Evolutionary conservation across 2,888 invertebrate species (phyloP).

Genomic region (Rhyacophila evoluta): DNA sequence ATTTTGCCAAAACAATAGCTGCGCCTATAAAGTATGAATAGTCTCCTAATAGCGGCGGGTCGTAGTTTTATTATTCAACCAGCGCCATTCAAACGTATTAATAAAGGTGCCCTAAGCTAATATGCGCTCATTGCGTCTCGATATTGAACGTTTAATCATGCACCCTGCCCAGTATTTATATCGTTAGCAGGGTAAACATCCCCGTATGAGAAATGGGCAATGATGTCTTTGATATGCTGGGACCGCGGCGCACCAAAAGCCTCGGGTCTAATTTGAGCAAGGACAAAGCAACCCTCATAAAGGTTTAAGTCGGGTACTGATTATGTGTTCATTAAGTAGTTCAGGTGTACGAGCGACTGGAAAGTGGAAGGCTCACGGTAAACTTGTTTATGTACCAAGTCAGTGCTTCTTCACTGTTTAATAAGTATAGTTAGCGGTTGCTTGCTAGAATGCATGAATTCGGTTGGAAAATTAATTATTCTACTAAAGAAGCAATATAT

Average conservation of each 20-base stretch:
- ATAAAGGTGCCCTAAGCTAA: neutral
- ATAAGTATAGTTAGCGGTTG: neutral
- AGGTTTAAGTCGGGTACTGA: slow-evolving; percentile 38
- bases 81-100: neutral
- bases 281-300: slow-evolving; percentile 26
- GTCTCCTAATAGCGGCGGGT: neutral
- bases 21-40: neutral
- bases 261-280: slow-evolving; percentile 22
- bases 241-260: slow-evolving; percentile 15
- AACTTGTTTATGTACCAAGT: slow-evolving; percentile 10
- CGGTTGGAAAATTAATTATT: neutral
- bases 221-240: slow-evolving; percentile 10
- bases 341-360: slow-evolving; percentile 30
- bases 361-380: neutral
- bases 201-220: slow-evolving; percentile 24
- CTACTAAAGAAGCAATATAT: too few relatives aligned
- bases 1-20: neutral
- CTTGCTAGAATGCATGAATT: neutral
- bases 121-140: neutral
- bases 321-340: slow-evolving; percentile 48
- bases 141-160: slow-evolving; percentile 12
- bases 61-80: slow-evolving; percentile 5
- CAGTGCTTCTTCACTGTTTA: slow-evolving; percentile 20
- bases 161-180: slow-evolving; percentile 13
- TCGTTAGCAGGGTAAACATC: slow-evolving; percentile 22